phyloP scores from a whole-genome alignment of 2,113 vertebrate genomes.

The Orycteropus afer region DNA sequence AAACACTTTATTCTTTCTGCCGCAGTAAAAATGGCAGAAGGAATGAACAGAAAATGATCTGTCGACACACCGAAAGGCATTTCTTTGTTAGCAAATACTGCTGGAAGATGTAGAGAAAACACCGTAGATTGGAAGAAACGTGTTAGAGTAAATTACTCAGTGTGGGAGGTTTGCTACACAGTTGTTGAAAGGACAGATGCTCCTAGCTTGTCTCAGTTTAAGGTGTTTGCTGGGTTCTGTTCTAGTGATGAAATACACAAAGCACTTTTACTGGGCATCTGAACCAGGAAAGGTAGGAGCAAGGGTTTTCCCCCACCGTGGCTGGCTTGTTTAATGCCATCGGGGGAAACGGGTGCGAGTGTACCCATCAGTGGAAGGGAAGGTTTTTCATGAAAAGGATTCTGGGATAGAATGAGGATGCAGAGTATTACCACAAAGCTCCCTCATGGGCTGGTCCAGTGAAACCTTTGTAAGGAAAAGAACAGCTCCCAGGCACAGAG shows the following conservation, averaged over 20 bases:
- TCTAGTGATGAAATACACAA: conserved; percentile 45
- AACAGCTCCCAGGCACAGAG: neutral
- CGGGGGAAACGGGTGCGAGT: too few relatives aligned
- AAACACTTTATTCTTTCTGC: conserved; percentile 57
- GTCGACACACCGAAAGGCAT: conserved; percentile 63
- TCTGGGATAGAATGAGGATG: neutral
- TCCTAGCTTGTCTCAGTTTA: neutral
- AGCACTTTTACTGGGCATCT: too few relatives aligned
- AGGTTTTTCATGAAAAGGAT: neutral
- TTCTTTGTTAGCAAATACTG: conserved; percentile 71
- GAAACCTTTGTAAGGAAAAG: neutral
- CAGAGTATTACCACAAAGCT: neutral
- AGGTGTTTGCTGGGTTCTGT: conserved; percentile 48
- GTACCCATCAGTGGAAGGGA: neutral
- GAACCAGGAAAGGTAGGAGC: too few relatives aligned
- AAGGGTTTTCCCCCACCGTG: too few relatives aligned
- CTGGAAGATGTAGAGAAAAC: conserved; percentile 42
- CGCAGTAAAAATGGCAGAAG: conserved; percentile 69
- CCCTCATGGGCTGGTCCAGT: accelerated
- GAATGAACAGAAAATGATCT: conserved; percentile 75
- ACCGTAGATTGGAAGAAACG: conserved; percentile 1
- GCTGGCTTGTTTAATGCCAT: too few relatives aligned
- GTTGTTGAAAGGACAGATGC: conserved; percentile 39
- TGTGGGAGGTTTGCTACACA: conserved; percentile 57
- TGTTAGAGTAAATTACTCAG: conserved; percentile 46